These are phyloP conservation scores for Gadus chalcogrammus DNA, from an alignment of 2,113 vertebrate species.

Conservation along the genomic window DNA sequence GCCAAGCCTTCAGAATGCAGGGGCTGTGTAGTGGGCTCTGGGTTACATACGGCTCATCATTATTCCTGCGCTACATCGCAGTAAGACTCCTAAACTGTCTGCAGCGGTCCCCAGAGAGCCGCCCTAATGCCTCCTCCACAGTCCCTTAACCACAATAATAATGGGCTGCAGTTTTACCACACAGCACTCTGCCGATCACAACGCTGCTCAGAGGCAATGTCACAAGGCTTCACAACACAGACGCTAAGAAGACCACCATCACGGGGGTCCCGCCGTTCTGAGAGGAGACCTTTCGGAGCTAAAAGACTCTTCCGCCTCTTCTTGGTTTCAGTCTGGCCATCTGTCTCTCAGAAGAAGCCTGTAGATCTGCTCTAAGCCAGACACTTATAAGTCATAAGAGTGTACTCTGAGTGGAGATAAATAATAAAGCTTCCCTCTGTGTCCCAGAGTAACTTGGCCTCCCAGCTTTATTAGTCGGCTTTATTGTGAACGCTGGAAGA, in stretches of 20 bases:
- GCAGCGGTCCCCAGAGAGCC: slow-evolving; percentile 50
- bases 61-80: slow-evolving; percentile 50
- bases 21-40: slow-evolving; percentile 41
- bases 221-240: no score
- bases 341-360: slow-evolving; percentile 25
- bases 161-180: slow-evolving; percentile 57
- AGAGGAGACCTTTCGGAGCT: slow-evolving; percentile 13
- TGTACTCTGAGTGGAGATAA: slow-evolving; percentile 56
- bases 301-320: slow-evolving; percentile 20
- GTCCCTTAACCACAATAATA: slow-evolving; percentile 64
- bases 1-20: slow-evolving; percentile 31
- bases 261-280: slow-evolving; percentile 1
- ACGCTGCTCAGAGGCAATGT: no score
- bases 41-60: slow-evolving; percentile 56
- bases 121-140: slow-evolving; percentile 61
- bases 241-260: no score
- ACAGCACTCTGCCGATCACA: slow-evolving; percentile 4
- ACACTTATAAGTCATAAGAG: slow-evolving; percentile 50
- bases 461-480: slow-evolving; percentile 59
- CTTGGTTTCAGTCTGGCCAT: slow-evolving; percentile 27
- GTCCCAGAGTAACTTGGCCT: slow-evolving; percentile 60
- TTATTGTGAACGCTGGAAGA: slow-evolving; percentile 58
- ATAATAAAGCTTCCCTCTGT: slow-evolving; percentile 66
- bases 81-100: slow-evolving; percentile 51
- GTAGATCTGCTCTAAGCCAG: slow-evolving; percentile 32